phyloP scores from a whole-genome alignment of 2,797 vertebrate species.

The Odontamblyopus rebecca region DNA sequence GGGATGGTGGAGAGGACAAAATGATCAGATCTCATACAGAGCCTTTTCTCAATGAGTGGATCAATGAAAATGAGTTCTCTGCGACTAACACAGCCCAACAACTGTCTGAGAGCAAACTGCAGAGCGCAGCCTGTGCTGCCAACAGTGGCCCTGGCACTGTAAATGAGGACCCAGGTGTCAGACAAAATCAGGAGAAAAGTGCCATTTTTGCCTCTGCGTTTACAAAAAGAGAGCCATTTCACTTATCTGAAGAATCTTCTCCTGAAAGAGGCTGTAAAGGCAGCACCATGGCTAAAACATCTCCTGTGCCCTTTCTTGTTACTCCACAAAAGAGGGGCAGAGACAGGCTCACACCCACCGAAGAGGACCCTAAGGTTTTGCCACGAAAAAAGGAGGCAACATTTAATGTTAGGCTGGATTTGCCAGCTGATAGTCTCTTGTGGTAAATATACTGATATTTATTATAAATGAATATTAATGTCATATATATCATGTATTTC shows the following conservation, averaged over 20 bases:
- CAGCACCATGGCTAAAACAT: conserved; percentile 83
- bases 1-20: conserved; percentile 74
- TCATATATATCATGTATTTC: background rate
- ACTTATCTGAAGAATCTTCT: conserved; percentile 81
- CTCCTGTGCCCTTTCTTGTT: conserved; percentile 76
- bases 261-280: conserved; percentile 84
- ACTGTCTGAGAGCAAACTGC: conserved; percentile 87
- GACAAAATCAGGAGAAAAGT: conserved; percentile 85
- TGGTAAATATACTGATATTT: conserved; percentile 76
- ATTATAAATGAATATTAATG: background rate
- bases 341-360: conserved; percentile 77
- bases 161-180: conserved; percentile 79
- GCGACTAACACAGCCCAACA: conserved; percentile 84
- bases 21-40: conserved; percentile 55
- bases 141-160: conserved; percentile 76
- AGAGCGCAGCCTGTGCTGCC: conserved; percentile 68
- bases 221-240: conserved; percentile 78
- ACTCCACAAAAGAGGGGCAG: conserved; percentile 78
- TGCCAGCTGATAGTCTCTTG: conserved; percentile 86
- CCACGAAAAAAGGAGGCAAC: conserved; percentile 87
- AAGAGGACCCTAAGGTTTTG: conserved; percentile 76
- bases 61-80: conserved; percentile 70
- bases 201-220: conserved; percentile 62
- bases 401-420: conserved; percentile 88
- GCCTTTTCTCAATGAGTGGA: conserved; percentile 75